These are phyloP conservation scores for Microtus californicus DNA, from an alignment of 2,797 vertebrate genomes.

Conservation along the genomic window DNA sequence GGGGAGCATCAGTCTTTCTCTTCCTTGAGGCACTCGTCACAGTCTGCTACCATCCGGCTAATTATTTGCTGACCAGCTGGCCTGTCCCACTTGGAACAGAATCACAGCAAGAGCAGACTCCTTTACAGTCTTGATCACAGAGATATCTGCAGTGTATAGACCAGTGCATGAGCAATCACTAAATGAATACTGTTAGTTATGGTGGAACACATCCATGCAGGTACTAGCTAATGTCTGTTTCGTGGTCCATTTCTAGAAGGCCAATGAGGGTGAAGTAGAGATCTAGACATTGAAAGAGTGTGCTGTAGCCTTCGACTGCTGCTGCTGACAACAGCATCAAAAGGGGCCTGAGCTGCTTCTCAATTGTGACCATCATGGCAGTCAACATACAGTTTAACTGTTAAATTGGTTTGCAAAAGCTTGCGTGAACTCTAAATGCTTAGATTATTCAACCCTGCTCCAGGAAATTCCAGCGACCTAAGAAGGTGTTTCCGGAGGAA, in stretches of 20 bases:
- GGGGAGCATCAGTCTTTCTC: neutral
- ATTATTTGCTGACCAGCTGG: neutral
- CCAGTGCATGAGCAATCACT: neutral
- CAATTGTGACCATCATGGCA: rapidly evolving
- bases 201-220: neutral
- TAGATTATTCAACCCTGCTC: neutral
- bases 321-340: neutral
- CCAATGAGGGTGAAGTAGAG: neutral
- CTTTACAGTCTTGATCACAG: neutral
- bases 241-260: neutral
- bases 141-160: neutral
- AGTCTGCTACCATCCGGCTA: neutral
- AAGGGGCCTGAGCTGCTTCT: neutral
- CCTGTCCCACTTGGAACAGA: neutral
- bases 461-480: neutral
- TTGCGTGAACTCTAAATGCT: neutral
- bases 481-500: neutral
- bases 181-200: neutral
- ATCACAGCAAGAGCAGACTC: neutral
- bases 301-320: rapidly evolving
- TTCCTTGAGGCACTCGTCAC: neutral
- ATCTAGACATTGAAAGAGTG: neutral
- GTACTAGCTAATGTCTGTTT: neutral
- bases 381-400: neutral
- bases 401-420: neutral